These are phyloP conservation scores for Eilema caniola DNA, from an alignment of 2,888 invertebrate genomes.

Conservation along the genomic window DNA sequence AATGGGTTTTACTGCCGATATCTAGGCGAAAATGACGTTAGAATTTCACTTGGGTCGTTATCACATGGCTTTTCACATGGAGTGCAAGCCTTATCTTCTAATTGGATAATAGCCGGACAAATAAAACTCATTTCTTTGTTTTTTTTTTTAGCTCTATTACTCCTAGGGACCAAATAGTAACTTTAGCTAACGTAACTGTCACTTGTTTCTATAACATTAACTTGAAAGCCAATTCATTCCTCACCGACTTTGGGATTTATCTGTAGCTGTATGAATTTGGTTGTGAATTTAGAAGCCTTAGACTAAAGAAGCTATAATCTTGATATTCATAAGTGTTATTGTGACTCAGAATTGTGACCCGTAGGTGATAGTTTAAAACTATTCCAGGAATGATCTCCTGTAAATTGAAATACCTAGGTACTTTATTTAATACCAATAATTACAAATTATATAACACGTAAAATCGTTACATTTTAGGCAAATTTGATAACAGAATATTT, in stretches of 20 bases:
- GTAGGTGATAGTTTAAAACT: background rate
- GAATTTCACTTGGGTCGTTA: background rate
- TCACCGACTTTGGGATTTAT: background rate
- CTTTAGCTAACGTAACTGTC: background rate
- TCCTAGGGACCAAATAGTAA: background rate
- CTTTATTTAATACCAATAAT: background rate
- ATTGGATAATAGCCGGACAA: no score
- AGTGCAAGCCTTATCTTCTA: background rate
- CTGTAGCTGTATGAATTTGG: background rate
- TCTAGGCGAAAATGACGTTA: background rate
- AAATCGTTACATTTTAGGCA: background rate
- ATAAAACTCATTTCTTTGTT: no score
- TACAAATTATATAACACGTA: background rate
- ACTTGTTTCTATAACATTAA: background rate
- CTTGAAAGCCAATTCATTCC: background rate
- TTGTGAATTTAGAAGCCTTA: background rate
- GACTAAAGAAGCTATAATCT: no score
- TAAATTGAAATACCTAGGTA: background rate
- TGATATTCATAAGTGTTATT: background rate
- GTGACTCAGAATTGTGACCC: no score
- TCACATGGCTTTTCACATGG: background rate
- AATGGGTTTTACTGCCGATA: no score
- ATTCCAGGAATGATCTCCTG: background rate
- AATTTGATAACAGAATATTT: background rate
- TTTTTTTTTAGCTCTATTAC: background rate